Base-by-base conservation (phyloP, 1,140 invertebrate genomes). In the Papilio polytes region DNA sequence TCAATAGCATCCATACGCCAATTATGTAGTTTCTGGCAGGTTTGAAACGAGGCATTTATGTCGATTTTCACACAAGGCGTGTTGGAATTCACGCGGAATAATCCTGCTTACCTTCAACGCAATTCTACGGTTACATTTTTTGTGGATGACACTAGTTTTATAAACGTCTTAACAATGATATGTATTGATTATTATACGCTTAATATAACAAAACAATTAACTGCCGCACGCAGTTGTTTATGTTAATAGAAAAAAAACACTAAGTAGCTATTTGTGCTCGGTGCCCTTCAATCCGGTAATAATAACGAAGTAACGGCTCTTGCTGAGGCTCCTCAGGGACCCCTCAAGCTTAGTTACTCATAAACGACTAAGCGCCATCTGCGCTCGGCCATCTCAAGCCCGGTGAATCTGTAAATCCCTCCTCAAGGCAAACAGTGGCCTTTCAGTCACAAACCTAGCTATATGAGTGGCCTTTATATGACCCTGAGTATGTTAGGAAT, bases 51-150 rank as follows among this genome's bases (percentile, higher is more conserved):
- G 26, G 63, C 63, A 6, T 70, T 6, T 70, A 70, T 70, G 31
- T 36, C 10, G 63, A 70, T 70, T 70, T 70, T 70, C 63, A 70
- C 63, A 70, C 63, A 31, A 70, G 26, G 26, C 26, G 63, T 70
- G 63, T 70, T 31, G 63, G 63, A 31, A 70, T 70, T 70, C 26
- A 70, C 63, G 63, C 63, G 6, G 63, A 70, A 70, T 70, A 70
- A 70, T 70, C 63, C 63, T 36, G 63, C 13, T 70, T 70, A 36
- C 63, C 63, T 70, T 70, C 63, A 70, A 70, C 26, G 63, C 36
- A 36, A 70, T 70, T 70, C 15, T 36, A 70, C 26, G 26, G 63
- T 31, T 18, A 70, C 22, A 31, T 70, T 70, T 70, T 70, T 31
- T 70, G 63, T 70, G 4, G 59, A 13, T 66, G 20, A 70, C 3